Percentiles rank a stretch among this genome's conserved stretches.
Evolutionary conservation across 1,140 invertebrate genomes (phyloP).

Genomic region (Conus betulinus): DNA sequence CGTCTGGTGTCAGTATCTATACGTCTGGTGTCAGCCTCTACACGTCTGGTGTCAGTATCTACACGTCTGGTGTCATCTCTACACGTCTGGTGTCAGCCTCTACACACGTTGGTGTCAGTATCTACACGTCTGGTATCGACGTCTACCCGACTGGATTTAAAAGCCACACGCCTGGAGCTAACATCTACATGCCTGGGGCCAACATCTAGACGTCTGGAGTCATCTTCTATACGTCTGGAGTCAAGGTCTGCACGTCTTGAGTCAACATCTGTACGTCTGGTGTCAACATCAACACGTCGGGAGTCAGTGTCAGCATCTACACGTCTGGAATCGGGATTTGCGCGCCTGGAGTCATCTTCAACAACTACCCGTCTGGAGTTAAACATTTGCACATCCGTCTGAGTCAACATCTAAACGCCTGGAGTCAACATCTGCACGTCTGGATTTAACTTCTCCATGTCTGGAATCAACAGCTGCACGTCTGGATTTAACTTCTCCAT

Average conservation of each 20-base stretch:
- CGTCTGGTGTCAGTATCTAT: background rate
- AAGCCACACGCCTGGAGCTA: background rate
- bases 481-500: too few species aligned
- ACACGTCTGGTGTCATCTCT: background rate
- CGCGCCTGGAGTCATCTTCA: background rate
- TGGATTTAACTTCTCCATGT: too few species aligned
- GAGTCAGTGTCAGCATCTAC: background rate
- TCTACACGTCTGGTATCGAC: too few species aligned
- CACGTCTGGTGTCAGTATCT: too few species aligned
- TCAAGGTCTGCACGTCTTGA: background rate
- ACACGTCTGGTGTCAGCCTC: background rate
- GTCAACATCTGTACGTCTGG: background rate
- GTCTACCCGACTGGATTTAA: background rate
- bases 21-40: background rate
- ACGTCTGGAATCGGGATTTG: background rate
- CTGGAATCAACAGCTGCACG: background rate
- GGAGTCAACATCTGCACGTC: background rate
- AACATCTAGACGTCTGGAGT: background rate
- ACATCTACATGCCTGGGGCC: background rate
- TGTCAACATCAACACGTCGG: conserved; percentile 5
- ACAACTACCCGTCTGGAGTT: background rate
- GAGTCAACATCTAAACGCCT: too few species aligned
- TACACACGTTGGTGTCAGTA: too few species aligned
- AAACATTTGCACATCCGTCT: background rate
- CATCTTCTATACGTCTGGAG: too few species aligned